Percentiles rank a stretch among this genome's conserved stretches.
Conservation (phyloP, 1,140 invertebrate genomes). For the Parapsyche elsis region DNA sequence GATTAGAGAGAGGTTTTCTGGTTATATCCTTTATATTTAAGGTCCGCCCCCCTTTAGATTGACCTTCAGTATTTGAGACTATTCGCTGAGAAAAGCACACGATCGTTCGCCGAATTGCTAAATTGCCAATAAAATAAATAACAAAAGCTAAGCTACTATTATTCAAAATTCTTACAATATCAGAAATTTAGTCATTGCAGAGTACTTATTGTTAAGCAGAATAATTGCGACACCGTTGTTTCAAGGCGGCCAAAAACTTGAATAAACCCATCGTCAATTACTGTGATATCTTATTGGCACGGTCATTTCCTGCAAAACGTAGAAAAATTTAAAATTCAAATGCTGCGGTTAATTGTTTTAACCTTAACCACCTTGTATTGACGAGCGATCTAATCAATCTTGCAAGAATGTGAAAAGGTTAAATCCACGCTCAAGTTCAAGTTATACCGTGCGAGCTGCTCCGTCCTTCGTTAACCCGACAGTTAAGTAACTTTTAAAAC, state of each 20-base stretch:
- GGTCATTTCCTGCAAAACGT: not conserved
- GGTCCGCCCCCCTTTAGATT: not conserved
- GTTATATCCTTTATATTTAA: not conserved
- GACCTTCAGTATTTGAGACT: constrained; percentile 22
- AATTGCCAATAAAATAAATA: not conserved
- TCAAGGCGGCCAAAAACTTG: no score
- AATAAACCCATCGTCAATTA: not conserved
- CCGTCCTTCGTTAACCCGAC: constrained; percentile 24
- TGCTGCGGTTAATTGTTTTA: not conserved
- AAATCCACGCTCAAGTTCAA: constrained; percentile 3
- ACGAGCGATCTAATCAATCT: no score
- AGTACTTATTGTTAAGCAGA: no score
- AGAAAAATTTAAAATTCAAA: constrained; percentile 5
- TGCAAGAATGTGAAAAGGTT: no score
- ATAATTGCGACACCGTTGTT: no score
- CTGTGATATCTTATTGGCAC: not conserved
- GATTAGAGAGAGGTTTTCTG: constrained; percentile 10
- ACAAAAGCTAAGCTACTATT: not conserved
- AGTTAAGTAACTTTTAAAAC: constrained; percentile 15
- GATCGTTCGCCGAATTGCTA: not conserved
- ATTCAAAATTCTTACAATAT: not conserved
- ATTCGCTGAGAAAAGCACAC: not conserved
- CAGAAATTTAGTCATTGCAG: not conserved
- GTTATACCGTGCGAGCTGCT: not conserved
- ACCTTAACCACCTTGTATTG: not conserved